These are phyloP conservation scores for Damaliscus lunatus DNA, from an alignment of 2,113 vertebrate species.

Conservation along the genomic window DNA sequence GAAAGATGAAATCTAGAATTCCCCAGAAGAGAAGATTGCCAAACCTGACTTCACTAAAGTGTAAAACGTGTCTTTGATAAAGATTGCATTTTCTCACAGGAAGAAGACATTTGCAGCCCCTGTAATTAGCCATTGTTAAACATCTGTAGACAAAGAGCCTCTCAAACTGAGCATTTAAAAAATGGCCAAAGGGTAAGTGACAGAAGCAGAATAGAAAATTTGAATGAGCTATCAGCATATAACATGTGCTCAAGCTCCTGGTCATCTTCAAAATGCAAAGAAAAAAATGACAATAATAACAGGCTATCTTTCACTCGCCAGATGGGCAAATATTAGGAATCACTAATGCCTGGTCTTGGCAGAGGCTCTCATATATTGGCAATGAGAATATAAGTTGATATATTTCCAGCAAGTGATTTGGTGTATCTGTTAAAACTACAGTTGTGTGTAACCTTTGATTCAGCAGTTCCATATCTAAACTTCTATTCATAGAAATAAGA, in stretches of 20 bases:
- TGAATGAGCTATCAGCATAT: background rate
- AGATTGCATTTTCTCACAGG: background rate
- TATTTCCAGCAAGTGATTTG: background rate
- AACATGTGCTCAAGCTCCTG: background rate
- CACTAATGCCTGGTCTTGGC: background rate
- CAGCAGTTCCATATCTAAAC: background rate
- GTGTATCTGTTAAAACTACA: background rate
- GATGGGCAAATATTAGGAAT: background rate
- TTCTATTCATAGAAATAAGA: background rate
- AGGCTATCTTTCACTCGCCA: background rate
- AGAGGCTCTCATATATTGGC: background rate
- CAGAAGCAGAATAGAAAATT: background rate
- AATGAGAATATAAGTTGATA: background rate
- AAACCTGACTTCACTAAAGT: background rate
- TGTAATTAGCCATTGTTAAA: background rate
- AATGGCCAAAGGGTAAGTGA: background rate
- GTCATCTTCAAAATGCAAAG: background rate
- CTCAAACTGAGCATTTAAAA: background rate
- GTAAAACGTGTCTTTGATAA: background rate
- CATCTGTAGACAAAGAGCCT: background rate
- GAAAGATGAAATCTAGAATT: background rate
- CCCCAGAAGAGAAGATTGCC: background rate
- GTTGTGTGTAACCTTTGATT: background rate
- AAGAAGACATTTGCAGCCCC: background rate
- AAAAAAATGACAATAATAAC: background rate